Evolutionary conservation across 2,797 vertebrate species (phyloP).

Genomic region (Urosaurus nigricauda): DNA sequence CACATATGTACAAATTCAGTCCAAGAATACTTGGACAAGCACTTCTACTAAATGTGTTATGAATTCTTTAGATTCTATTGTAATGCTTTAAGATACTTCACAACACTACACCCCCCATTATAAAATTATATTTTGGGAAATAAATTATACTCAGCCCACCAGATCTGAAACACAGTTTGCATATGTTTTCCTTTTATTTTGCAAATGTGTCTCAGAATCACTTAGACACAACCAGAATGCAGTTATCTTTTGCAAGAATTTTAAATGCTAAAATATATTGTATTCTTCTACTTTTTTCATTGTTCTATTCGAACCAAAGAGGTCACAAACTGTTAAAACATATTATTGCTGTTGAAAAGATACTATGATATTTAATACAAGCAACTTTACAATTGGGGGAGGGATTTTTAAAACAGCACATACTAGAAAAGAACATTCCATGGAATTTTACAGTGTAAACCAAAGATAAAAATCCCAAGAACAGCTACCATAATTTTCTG

Average conservation of each 20-base stretch:
- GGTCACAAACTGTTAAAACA: constrained; percentile 78
- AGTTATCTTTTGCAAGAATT: not conserved
- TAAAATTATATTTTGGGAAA: not conserved
- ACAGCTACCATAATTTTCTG: constrained; percentile 48
- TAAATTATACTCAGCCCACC: not conserved
- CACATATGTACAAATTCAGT: not conserved
- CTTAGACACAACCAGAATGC: not conserved
- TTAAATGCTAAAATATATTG: constrained; percentile 1
- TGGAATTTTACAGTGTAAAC: constrained; percentile 32
- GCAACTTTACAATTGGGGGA: constrained; percentile 46
- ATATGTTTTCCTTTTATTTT: not conserved
- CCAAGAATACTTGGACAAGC: not conserved
- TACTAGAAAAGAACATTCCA: constrained; percentile 43
- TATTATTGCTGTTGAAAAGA: constrained; percentile 41
- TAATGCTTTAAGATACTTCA: not conserved
- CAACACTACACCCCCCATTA: not conserved
- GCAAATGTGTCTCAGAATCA: not conserved
- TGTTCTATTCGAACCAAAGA: constrained; percentile 76
- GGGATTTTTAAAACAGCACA: not conserved
- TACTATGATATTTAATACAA: constrained; percentile 13
- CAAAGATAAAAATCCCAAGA: constrained; percentile 43
- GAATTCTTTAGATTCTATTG: too few relatives aligned
- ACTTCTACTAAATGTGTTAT: not conserved
- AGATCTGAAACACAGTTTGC: not conserved
- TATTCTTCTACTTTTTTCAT: constrained; percentile 31